Conservation (phyloP, 2,888 invertebrate species). For the Drosophila rellima region DNA sequence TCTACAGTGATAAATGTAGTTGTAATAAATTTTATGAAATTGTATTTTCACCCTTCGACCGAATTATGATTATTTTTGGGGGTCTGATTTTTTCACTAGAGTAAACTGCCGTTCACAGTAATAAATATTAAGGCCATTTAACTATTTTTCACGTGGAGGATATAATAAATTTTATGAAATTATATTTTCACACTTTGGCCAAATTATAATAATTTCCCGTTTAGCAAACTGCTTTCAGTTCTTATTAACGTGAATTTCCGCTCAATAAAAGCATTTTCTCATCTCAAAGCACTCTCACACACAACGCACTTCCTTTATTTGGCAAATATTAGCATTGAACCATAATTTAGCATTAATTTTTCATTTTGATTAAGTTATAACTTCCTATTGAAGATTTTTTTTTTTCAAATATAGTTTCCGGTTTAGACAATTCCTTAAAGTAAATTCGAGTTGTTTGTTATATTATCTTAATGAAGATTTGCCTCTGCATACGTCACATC, state of each 20-base stretch:
- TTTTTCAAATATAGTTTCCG: constrained; percentile 5
- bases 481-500: constrained; percentile 39
- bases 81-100: too few relatives aligned
- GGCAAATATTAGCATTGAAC: constrained; percentile 6
- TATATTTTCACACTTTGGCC: not conserved
- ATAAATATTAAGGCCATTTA: not conserved
- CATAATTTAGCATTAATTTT: constrained; percentile 21
- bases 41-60: too few relatives aligned
- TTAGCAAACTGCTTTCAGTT: constrained; percentile 12
- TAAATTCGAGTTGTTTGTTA: constrained; percentile 8
- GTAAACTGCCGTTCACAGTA: not conserved
- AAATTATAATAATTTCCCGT: constrained; percentile 9
- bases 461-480: constrained; percentile 17
- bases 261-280: constrained; percentile 17
- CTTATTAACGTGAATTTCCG: constrained; percentile 27
- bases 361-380: constrained; percentile 33
- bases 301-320: constrained; percentile 18
- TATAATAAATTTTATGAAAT: not conserved
- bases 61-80: too few relatives aligned
- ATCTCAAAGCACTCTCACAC: constrained; percentile 15
- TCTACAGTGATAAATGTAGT: too few relatives aligned
- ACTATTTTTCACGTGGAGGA: not conserved
- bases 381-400: constrained; percentile 34
- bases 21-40: too few relatives aligned
- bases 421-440: not conserved